These are phyloP conservation scores for Psilopsiagon aurifrons DNA, from an alignment of 2,113 vertebrate species.

Conservation along the genomic window DNA sequence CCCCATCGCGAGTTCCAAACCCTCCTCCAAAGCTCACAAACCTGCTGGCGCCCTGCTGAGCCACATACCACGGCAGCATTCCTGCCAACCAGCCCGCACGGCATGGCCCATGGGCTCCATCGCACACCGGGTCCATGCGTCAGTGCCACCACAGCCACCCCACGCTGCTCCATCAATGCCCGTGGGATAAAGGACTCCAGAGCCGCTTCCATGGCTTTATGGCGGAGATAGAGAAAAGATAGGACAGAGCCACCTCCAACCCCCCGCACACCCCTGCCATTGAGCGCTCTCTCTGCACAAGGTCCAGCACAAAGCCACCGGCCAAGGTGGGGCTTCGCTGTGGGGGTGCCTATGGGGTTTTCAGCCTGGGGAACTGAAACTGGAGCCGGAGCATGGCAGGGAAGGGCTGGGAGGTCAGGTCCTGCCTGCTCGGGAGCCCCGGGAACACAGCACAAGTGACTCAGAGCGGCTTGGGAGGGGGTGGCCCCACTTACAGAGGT, in stretches of 20 bases:
- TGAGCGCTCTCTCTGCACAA: background rate
- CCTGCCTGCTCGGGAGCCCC: background rate
- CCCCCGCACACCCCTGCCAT: background rate
- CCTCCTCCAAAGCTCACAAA: constrained; percentile 8
- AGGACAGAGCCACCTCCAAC: background rate
- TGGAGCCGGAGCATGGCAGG: background rate
- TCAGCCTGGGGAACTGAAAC: background rate
- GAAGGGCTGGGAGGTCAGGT: background rate
- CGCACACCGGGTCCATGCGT: accelerated
- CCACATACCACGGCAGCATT: constrained; percentile 46
- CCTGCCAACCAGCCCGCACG: background rate
- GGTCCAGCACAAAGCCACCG: background rate
- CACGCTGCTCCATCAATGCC: background rate
- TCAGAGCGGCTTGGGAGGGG: background rate
- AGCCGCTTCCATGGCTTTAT: background rate
- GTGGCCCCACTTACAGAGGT: background rate
- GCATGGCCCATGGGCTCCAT: background rate
- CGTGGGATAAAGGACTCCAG: background rate
- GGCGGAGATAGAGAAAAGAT: background rate
- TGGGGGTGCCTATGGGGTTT: background rate
- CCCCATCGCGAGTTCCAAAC: background rate
- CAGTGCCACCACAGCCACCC: background rate
- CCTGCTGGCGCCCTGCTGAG: constrained; percentile 37
- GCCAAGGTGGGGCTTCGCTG: background rate
- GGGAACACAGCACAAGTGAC: background rate